Evolutionary conservation across 2,797 vertebrate species (phyloP).

Genomic region (Coregonus sp.): DNA sequence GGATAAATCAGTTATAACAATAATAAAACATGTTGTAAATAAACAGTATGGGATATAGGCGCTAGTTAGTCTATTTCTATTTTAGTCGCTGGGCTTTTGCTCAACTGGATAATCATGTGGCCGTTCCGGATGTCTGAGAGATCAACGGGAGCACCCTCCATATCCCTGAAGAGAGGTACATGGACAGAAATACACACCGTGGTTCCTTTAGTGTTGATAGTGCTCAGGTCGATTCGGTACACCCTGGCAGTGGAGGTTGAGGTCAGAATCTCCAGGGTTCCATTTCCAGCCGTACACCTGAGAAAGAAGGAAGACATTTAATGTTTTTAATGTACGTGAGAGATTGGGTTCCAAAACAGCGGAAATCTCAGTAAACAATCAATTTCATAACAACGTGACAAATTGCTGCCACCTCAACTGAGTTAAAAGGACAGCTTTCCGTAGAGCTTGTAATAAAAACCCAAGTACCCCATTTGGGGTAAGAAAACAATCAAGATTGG

Average conservation of each 20-base stretch:
- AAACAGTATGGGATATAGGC: background rate
- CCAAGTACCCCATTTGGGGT: too few relatives aligned
- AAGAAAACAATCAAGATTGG: background rate
- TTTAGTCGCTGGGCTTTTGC: background rate
- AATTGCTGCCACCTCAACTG: background rate
- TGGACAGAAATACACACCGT: constrained; percentile 51
- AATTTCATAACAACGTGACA: background rate
- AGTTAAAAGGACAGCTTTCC: background rate
- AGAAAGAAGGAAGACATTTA: constrained; percentile 16
- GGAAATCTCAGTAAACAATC: background rate
- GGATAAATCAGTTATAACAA: background rate
- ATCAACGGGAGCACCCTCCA: background rate
- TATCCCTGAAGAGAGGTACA: background rate
- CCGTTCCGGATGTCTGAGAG: background rate
- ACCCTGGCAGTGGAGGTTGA: constrained; percentile 30
- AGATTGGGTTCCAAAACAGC: background rate
- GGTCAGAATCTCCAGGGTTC: constrained; percentile 51
- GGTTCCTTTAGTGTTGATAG: background rate
- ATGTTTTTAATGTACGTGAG: background rate
- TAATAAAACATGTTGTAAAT: background rate
- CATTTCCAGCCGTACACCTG: constrained; percentile 54
- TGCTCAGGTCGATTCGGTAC: constrained; percentile 60
- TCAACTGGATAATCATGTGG: background rate
- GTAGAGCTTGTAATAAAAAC: too few relatives aligned
- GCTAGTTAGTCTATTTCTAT: background rate